A percentile compares a stretch with the other conserved stretches of the same genome.
These are phyloP conservation scores for Lagria hirta DNA, from an alignment of 2,888 invertebrate species.

Conservation along the genomic window DNA sequence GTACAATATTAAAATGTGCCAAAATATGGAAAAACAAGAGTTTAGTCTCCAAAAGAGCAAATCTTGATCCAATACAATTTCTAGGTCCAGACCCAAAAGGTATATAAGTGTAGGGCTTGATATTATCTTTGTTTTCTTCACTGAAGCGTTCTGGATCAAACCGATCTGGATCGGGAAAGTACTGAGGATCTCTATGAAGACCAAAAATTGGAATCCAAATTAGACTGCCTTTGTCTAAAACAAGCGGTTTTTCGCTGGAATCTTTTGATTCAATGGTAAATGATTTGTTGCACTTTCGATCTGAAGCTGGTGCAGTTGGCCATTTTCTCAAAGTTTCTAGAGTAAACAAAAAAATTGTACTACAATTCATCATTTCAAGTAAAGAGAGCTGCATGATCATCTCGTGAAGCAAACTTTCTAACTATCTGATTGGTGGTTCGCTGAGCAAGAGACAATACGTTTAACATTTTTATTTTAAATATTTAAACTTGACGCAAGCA, in stretches of 20 bases:
- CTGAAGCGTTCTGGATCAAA: conserved; percentile 60
- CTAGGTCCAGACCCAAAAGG: conserved; percentile 57
- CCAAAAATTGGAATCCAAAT: conserved; percentile 56
- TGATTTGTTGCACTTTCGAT: conserved; percentile 58
- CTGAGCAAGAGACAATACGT: no score
- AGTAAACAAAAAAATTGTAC: no score
- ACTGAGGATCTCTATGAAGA: conserved; percentile 58
- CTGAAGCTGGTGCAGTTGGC: conserved; percentile 54
- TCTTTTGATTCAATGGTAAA: conserved; percentile 57
- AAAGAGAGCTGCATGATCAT: no score
- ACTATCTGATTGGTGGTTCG: no score
- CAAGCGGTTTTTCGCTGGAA: conserved; percentile 37
- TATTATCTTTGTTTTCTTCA: conserved; percentile 56
- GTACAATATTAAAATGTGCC: conserved; percentile 40
- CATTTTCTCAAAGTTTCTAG: conserved; percentile 21
- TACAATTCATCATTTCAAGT: no score
- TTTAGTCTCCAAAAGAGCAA: conserved; percentile 51
- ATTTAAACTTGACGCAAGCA: no score
- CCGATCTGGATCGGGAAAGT: conserved; percentile 58
- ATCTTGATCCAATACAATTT: conserved; percentile 54
- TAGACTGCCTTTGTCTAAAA: conserved; percentile 51
- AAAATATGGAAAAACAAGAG: conserved; percentile 49
- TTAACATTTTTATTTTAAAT: no score
- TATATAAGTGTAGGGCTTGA: conserved; percentile 56
- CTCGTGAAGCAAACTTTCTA: no score